Evolutionary conservation across 2,113 vertebrate genomes (phyloP).

Genomic region (Ammodramus savannarum): DNA sequence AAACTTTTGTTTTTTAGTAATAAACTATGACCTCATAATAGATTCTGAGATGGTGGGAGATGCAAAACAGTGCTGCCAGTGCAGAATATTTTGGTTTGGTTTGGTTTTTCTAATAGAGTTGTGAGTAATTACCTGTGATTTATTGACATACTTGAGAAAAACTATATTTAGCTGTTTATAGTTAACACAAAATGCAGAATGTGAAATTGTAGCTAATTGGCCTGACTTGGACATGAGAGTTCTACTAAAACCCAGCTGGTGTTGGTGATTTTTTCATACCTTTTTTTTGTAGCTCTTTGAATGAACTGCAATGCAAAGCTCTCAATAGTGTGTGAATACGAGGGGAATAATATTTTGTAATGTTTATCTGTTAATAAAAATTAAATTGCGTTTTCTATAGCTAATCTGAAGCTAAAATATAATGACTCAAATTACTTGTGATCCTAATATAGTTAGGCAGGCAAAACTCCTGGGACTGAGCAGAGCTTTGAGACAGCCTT

Average conservation of each 20-base stretch:
- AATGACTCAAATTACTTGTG: conserved; percentile 23
- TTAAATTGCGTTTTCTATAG: not conserved
- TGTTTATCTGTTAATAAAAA: not conserved
- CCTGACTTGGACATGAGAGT: not conserved
- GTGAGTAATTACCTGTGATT: conserved; percentile 35
- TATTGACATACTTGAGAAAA: conserved; percentile 24
- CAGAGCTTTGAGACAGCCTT: not conserved
- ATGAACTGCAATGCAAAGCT: not conserved
- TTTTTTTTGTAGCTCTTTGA: not conserved
- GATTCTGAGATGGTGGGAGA: not conserved
- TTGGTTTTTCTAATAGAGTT: not conserved
- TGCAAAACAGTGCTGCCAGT: not conserved
- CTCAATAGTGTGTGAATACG: not conserved
- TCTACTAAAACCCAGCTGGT: conserved; percentile 17
- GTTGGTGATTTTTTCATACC: not conserved
- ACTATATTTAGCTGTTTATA: not conserved
- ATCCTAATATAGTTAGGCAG: conserved; percentile 2
- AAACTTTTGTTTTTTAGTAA: not conserved
- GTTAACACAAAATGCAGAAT: not conserved
- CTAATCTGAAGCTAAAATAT: not conserved
- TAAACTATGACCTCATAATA: not conserved
- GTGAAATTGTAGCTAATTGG: conserved; percentile 15
- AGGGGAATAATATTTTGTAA: not conserved
- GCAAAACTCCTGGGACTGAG: conserved; percentile 19
- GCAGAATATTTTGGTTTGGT: not conserved